Base-by-base conservation (phyloP, 2,888 invertebrate genomes). In the Entomobrya multifasciata region DNA sequence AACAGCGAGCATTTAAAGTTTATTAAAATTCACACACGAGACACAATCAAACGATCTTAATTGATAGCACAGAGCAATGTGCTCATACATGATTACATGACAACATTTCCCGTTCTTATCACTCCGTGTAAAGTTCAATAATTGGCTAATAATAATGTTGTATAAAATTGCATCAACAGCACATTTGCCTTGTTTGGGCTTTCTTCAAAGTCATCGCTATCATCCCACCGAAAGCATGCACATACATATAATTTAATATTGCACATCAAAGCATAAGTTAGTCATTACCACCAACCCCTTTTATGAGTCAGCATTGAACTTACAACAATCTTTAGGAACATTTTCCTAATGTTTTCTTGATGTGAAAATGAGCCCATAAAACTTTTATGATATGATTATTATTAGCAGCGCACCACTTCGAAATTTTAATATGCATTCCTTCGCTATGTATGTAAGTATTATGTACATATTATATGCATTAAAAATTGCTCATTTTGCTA, bases 151-250 rank as follows among this genome's bases (percentile, higher is more conserved):
- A 67, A 67, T 67, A 44, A 44, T n/a, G n/a, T n/a, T n/a, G n/a
- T n/a, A 67, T 22, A 44, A 67, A 67, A 55, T 80, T 80, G 41
- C 80, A 55, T 65, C 52, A 80, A 44, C 49, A 79, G 65, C 79
- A 47, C 27, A 36, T 55, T 65, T 57, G 20, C 25, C 36, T 55
- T 62, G n/a, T 20, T 15, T 36, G 55, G 70, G 41, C 70, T 55
- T 67, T 70, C 65, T 65, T 70, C 57, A 70, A 20, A n/a, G n/a
- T 80, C 80, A 57, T 70, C 67, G 36, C 8, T 36, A 8, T 36
- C 8, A 36, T 36, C 4, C 4, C 8, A 36, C 36, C 5, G 36
- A n/a, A n/a, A n/a, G n/a, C n/a, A n/a, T n/a, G n/a, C n/a, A n/a
- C n/a, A n/a, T n/a, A n/a, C n/a, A n/a, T n/a, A n/a, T n/a, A 57